Base-by-base conservation (phyloP, 2,797 vertebrate genomes). In the Taenioides sp. region DNA sequence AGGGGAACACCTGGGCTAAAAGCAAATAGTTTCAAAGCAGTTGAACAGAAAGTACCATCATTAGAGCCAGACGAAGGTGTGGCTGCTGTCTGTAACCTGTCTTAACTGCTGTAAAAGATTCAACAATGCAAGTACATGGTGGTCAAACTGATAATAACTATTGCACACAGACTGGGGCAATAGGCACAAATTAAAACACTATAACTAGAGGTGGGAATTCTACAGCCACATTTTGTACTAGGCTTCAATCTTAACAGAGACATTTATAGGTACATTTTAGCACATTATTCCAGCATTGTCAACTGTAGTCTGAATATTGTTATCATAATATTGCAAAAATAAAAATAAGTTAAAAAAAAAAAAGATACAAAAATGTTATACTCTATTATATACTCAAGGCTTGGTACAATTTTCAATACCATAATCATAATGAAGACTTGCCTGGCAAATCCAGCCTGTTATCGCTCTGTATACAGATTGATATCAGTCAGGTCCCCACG, bases 1-100 rank as follows among this genome's bases (percentile, higher is more conserved):
- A 71, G 72, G 80, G 55, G 74, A 61, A 79, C 80, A 73, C 43
- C 57, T 69, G 55, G 76, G 57, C 60, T 73, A 65, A 83, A 62
- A 80, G 76, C 72, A 80, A 80, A 80, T 70, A 82, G 78, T 78
- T 82, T 69, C 74, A 79, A 74, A 81, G 80, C 74, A 69, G 78
- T 74, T 78, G 68, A 64, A 64, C 66, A 71, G 34, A 31, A 69
- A 70, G 50, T 64, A 57, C 28, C 52, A 23, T 57, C 72, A 82
- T 78, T 64, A 73, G 67, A 59, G 71, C 68, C 14, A 71, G 67
- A 67, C 20, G 25, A 28, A 55, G 40, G 69, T 63, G 25, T 63
- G 52, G 47, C 31, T 66, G 66, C 27, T 52, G 31, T 58, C 67
- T 52, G 16, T 25, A 27, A 59, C 49, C 25, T 4, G 20, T 34